phyloP scores from a whole-genome alignment of 2,888 invertebrate genomes.

The Apantesis nais region DNA sequence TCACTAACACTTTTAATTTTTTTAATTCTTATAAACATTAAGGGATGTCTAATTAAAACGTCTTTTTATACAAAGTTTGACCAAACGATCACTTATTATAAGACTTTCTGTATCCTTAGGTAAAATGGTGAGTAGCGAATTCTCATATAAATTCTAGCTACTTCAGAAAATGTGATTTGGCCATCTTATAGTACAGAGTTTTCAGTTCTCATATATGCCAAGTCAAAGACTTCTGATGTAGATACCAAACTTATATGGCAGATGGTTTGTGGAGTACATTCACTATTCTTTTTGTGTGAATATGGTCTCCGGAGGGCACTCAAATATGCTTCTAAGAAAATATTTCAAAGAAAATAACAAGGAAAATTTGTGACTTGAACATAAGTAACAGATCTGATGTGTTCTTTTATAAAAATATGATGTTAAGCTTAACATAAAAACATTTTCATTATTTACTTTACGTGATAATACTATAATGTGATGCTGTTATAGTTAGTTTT shows the following conservation, averaged over 20 bases:
- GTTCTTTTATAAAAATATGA: constrained; percentile 4
- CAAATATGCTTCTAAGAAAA: constrained; percentile 11
- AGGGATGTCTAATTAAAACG: not conserved
- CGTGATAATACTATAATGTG: not conserved
- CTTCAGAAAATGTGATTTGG: not conserved
- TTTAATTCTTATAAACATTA: not conserved
- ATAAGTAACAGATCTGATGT: constrained; percentile 20
- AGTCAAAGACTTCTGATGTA: not conserved
- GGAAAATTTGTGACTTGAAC: constrained; percentile 16
- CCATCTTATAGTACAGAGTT: not conserved
- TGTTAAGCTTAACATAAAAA: no score
- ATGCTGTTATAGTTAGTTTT: not conserved
- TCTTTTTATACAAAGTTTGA: not conserved
- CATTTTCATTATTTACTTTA: not conserved
- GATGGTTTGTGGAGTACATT: constrained; percentile 5
- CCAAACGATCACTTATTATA: not conserved
- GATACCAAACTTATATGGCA: constrained; percentile 2
- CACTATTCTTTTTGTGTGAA: constrained; percentile 2
- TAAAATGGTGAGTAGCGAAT: not conserved
- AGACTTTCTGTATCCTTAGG: not conserved
- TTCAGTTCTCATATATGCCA: not conserved
- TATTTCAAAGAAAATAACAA: constrained; percentile 13
- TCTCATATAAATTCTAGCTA: not conserved
- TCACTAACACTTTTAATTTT: not conserved
- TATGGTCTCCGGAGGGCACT: constrained; percentile 3